Percentiles rank a stretch among this genome's conserved stretches.
Evolutionary conservation across 2,113 vertebrate species (phyloP).

Genomic region (Melanerpes aurifrons): DNA sequence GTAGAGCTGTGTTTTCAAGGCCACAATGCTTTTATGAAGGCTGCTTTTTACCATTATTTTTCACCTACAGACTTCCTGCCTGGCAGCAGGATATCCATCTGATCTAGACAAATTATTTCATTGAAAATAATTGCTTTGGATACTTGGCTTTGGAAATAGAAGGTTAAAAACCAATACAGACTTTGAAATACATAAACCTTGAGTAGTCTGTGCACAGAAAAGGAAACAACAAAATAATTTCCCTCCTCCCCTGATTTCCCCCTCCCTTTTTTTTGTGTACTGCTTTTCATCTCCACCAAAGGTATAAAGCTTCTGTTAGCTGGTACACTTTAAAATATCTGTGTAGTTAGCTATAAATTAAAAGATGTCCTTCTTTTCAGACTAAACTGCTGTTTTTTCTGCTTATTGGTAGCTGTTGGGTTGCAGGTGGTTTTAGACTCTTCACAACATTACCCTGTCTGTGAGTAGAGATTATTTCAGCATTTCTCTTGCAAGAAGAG

Average conservation of each 20-base stretch:
- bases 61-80: background rate
- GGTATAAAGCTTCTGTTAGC: background rate
- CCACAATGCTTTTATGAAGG: background rate
- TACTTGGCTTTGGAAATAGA: background rate
- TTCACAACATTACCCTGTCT: background rate
- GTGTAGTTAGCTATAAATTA: background rate
- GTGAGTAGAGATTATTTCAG: background rate
- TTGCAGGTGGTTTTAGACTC: background rate
- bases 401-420: background rate
- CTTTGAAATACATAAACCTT: accelerated
- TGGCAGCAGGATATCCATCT: background rate
- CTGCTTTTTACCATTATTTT: background rate
- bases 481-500: background rate
- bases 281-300: background rate
- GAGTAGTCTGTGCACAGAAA: background rate
- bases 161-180: background rate
- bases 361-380: background rate
- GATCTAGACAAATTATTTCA: background rate
- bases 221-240: background rate
- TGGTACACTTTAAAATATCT: background rate
- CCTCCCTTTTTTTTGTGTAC: background rate
- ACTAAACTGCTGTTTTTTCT: background rate
- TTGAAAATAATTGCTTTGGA: background rate
- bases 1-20: background rate
- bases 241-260: background rate